Conservation (phyloP, 2,113 vertebrate genomes). For the Talpa occidentalis region DNA sequence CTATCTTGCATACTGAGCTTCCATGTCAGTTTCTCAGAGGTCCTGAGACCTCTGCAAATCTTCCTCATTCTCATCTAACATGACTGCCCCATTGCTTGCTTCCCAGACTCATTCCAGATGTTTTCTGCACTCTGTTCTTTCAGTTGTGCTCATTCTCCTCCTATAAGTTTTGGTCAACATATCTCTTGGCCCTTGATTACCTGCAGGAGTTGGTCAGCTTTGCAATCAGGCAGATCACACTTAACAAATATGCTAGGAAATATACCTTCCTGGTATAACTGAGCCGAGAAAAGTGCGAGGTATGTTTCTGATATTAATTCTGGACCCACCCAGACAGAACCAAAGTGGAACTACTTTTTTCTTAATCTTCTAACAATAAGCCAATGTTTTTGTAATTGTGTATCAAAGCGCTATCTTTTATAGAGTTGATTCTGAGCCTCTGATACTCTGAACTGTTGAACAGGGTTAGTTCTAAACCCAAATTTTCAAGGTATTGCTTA, state of each 20-base stretch:
- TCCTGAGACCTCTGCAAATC: conserved; percentile 94
- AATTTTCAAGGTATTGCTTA: conserved; percentile 98
- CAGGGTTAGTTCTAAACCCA: conserved; percentile 98
- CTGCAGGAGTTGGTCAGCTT: conserved; percentile 96
- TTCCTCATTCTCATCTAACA: conserved; percentile 94
- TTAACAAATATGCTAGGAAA: conserved; percentile 99
- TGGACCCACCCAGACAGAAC: conserved; percentile 98
- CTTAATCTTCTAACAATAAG: conserved; percentile 99
- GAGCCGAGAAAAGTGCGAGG: conserved; percentile 98
- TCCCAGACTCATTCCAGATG: conserved; percentile 87
- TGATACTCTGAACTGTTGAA: conserved; percentile 99
- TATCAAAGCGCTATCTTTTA: conserved; percentile 99
- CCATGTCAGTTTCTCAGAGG: conserved; percentile 96
- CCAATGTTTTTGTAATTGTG: conserved; percentile 99
- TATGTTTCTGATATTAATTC: conserved; percentile 99
- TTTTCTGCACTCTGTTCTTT: conserved; percentile 86
- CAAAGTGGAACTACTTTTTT: conserved; percentile 99
- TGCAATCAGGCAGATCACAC: conserved; percentile 97
- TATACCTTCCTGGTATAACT: conserved; percentile 99
- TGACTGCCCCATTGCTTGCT: conserved; percentile 83
- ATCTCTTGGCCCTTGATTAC: conserved; percentile 96
- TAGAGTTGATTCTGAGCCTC: conserved; percentile 94
- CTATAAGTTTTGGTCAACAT: conserved; percentile 95
- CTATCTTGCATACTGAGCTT: conserved; percentile 99
- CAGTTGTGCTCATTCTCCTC: conserved; percentile 93